Percentiles rank a stretch among this genome's conserved stretches.
Conservation (phyloP, 53 echinoderm and acorn worm genomes). For the Holothuria scabra region DNA sequence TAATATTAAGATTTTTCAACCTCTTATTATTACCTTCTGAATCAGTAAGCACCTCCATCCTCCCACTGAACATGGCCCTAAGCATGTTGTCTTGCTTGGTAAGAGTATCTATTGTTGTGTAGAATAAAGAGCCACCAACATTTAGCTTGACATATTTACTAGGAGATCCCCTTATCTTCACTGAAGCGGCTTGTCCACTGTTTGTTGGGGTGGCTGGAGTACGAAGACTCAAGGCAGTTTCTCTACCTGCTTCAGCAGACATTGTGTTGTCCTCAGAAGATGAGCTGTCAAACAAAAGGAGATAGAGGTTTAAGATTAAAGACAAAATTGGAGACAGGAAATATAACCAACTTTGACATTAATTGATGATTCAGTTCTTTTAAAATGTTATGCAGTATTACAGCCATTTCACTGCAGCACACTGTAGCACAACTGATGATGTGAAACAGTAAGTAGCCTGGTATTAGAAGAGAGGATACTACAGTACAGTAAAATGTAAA, state of each 20-base stretch:
- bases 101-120: slow-evolving; percentile 95
- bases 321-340: too few species aligned
- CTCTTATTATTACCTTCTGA: slow-evolving; percentile 98
- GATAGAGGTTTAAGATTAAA: too few species aligned
- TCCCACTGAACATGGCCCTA: slow-evolving; percentile 96
- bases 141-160: slow-evolving; percentile 99
- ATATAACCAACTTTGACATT: too few species aligned
- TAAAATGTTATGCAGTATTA: too few species aligned
- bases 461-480: too few species aligned
- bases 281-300: too few species aligned
- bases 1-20: too few species aligned
- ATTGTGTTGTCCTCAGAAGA: slow-evolving; percentile 2
- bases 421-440: too few species aligned
- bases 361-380: too few species aligned
- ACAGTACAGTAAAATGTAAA: too few species aligned
- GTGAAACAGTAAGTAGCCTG: too few species aligned
- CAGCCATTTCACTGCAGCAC: too few species aligned
- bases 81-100: slow-evolving; percentile 98
- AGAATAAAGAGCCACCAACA: slow-evolving; percentile 93
- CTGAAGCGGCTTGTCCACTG: slow-evolving; percentile 55
- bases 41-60: slow-evolving; percentile 98
- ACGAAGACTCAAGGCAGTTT: slow-evolving; percentile 18
- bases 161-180: slow-evolving; percentile 83
- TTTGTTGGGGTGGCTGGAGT: slow-evolving; percentile 31
- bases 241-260: slow-evolving; percentile 65